phyloP scores from a whole-genome alignment of 2,888 invertebrate genomes.

The Hemistola chrysoprasaria region DNA sequence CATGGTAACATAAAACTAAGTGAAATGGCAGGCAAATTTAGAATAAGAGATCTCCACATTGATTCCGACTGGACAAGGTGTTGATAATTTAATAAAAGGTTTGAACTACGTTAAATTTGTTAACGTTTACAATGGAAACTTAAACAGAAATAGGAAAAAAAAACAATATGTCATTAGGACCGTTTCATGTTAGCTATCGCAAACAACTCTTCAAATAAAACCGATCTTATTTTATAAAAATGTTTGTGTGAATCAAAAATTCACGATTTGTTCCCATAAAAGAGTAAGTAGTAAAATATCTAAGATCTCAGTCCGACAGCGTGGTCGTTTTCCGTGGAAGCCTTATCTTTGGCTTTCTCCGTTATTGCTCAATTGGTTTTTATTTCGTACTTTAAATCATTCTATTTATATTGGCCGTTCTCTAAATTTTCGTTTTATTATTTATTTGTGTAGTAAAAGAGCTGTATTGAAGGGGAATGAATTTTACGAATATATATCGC shows the following conservation, averaged over 20 bases:
- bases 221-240: conserved; percentile 3
- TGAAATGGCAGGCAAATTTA: too few species aligned
- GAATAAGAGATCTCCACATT: too few species aligned
- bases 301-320: conserved; percentile 19
- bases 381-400: conserved; percentile 24
- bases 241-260: conserved; percentile 19
- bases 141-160: neutral
- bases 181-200: conserved; percentile 14
- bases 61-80: too few species aligned
- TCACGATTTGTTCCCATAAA: conserved; percentile 22
- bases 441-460: conserved; percentile 1
- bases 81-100: too few species aligned
- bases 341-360: conserved; percentile 20
- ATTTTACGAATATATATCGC: too few species aligned
- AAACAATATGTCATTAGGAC: conserved; percentile 12
- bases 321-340: conserved; percentile 18
- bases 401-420: conserved; percentile 16
- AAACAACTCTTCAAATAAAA: conserved; percentile 19
- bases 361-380: conserved; percentile 24
- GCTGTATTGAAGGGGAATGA: too few species aligned
- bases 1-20: too few species aligned
- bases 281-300: conserved; percentile 18
- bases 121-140: too few species aligned
- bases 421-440: conserved; percentile 12
- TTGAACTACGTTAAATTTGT: too few species aligned